phyloP scores from a whole-genome alignment of 2,888 invertebrate species.

The Cataglyphis rosenhaueri region DNA sequence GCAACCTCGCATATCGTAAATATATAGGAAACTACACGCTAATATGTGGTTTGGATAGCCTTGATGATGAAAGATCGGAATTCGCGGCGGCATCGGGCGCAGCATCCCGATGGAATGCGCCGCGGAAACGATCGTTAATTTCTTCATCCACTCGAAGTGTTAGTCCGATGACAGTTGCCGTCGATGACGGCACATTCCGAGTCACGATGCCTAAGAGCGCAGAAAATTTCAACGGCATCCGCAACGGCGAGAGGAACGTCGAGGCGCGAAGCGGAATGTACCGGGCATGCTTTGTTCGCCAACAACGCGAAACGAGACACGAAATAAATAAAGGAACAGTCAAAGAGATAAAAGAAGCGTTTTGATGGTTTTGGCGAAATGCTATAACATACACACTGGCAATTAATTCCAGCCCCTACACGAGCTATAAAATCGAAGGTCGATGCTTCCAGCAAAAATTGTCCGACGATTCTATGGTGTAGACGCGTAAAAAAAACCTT shows the following conservation, averaged over 20 bases:
- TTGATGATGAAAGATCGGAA: slow-evolving; percentile 60
- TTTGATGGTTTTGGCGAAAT: neutral
- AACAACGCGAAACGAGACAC: neutral
- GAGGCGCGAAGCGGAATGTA: neutral
- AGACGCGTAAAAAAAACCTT: slow-evolving; percentile 42
- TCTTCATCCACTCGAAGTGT: slow-evolving; percentile 17
- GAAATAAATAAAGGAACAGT: neutral
- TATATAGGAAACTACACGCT: neutral
- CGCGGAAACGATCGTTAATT: slow-evolving; percentile 32
- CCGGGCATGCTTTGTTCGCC: neutral
- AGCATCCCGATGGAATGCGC: slow-evolving; percentile 21
- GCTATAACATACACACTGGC: neutral
- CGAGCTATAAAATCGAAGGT: slow-evolving; percentile 58
- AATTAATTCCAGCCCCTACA: slow-evolving; percentile 57
- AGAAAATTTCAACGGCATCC: slow-evolving; percentile 25
- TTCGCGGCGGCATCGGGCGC: slow-evolving; percentile 9
- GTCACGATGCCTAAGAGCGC: neutral
- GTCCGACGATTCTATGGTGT: slow-evolving; percentile 15
- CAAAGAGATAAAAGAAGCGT: neutral
- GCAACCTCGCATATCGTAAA: neutral
- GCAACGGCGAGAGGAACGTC: neutral
- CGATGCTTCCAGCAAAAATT: slow-evolving; percentile 47
- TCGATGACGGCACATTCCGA: neutral
- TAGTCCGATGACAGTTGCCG: slow-evolving; percentile 21
- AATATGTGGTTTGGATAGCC: slow-evolving; percentile 64